A percentile compares a stretch with the other conserved stretches of the same genome.
phyloP scores from a whole-genome alignment of 2,797 vertebrate genomes.

The Nannoperca obscura region DNA sequence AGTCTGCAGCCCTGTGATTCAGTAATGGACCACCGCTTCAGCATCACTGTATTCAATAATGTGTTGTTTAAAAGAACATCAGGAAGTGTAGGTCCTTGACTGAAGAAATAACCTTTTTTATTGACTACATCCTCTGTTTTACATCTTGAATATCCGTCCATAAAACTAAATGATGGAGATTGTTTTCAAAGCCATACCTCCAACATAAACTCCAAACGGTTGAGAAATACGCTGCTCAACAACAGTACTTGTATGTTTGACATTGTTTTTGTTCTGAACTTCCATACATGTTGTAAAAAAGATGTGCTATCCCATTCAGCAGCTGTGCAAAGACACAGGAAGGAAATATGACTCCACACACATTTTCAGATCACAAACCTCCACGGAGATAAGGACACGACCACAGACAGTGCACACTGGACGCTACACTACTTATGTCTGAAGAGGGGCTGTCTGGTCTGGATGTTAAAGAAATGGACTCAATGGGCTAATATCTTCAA shows the following conservation, averaged over 20 bases:
- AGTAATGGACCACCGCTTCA: constrained; percentile 4
- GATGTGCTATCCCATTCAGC: constrained; percentile 21
- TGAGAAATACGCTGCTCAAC: background rate
- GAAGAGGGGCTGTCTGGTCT: constrained; percentile 11
- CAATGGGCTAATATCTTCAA: constrained; percentile 10
- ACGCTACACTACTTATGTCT: background rate
- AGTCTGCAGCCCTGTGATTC: background rate
- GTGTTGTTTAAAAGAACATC: background rate
- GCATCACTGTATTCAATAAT: background rate
- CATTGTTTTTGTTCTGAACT: background rate
- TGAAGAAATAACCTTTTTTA: background rate
- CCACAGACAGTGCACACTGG: constrained; percentile 27
- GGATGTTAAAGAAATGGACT: constrained; percentile 42
- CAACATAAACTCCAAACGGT: background rate
- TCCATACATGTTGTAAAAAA: constrained; percentile 21
- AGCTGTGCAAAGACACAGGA: constrained; percentile 56
- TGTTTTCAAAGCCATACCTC: background rate
- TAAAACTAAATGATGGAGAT: background rate
- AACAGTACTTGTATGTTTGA: background rate
- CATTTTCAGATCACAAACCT: constrained; percentile 46
- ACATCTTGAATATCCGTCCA: background rate
- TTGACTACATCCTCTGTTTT: background rate
- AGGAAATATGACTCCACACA: constrained; percentile 57
- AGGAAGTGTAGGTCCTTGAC: background rate
- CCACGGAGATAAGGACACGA: constrained; percentile 20